Evolutionary conservation across 2,797 vertebrate species (phyloP), one percentile per base, ranked within the genome.

Genomic region (Chelonia mydas): DNA sequence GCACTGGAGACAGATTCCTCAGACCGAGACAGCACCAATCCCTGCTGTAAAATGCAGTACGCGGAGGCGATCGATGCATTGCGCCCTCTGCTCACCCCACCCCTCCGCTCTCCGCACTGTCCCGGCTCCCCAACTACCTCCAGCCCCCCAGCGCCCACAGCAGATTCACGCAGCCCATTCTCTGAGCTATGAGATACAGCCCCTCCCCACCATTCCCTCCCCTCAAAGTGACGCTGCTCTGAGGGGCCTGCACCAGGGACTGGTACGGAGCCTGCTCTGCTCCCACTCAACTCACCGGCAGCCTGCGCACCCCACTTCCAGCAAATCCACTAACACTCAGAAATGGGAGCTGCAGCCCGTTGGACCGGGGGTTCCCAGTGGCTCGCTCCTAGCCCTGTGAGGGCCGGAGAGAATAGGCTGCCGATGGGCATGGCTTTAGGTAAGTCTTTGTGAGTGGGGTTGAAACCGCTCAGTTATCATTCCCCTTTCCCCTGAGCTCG

Each of bases 401-500:
- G 57, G 57, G 3, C 57, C 12, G 28, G 28, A 59, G 59, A 31
- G 6, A 31, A 33, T 16, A 16, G 31, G 31, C 13, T 15, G 59
- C 59, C 6, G 7, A 6, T 37, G 61, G 59, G 17, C 61, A 9
- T 9, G 61, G 33, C 33, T 68, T 19, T n/a, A n/a, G 33, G 33
- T 6, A 33, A 33, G 33, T 33, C 15, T 15, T 16, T 65, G 33
- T 10, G 33, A 68, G 74, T 25, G 41, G 4, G 1, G 1, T 2
- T 9, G 3, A 5, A 1, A 83, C 88, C 19, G 53, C 11, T 16
- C 37, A 0, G 57, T 92, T 68, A 25, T 59, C 6, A 5, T 45
- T 12, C 19, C 25, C 15, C 8, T 2, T 1, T 3, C 17, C 37
- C 59, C 84, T 0, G 0, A 88, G 37, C 61, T 7, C 41, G n/a